Evolutionary conservation across 1,140 invertebrate species (phyloP), one percentile per base, ranked within the genome.

Genomic region (Leptestheria dahalacensis): DNA sequence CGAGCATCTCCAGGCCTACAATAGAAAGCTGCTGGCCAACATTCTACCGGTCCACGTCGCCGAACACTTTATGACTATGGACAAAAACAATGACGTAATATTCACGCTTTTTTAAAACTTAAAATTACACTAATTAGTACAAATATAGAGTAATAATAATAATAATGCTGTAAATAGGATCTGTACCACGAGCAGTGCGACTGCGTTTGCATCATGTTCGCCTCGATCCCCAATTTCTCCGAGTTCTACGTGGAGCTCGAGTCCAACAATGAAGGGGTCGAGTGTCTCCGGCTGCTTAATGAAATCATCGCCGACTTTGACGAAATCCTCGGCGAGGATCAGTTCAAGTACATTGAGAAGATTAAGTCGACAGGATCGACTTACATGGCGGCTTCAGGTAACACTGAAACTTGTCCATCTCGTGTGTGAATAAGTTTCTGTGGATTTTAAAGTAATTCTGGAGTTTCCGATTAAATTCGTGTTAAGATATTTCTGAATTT

Each of bases 261-360:
- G 69, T 87, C 86, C 48, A 94, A 91, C 72, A 91, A 93, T 72
- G 90, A 94, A 71, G 93, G 93, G 1, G 85, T 96, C 12, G 93
- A 96, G 71, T 97, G 92, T 71, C 78, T 97, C 25, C 75, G 92
- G 48, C 79, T 97, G 0, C 78, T 97, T 2, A 97, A 97, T 73
- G 93, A 97, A 77, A 97, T 97, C 66, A 94, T 96, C 57, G 92
- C 91, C 0, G 92, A 96, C 74, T 96, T 96, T 70, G 93, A 97
- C 71, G 87, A 94, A 71, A 74, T 94, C 53, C 77, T 94, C 0
- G 82, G 84, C 3, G 88, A 93, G 68, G 84, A 87, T 10, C 78
- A 80, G 63, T 97, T 93, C 74, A 82, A 78, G 64, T 91, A 84
- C 73, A 90, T 97, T 64, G 93, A 97, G 74, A 97, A 97, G 74